Conservation (phyloP, 2,888 invertebrate genomes). For the Agyllia agylla region DNA sequence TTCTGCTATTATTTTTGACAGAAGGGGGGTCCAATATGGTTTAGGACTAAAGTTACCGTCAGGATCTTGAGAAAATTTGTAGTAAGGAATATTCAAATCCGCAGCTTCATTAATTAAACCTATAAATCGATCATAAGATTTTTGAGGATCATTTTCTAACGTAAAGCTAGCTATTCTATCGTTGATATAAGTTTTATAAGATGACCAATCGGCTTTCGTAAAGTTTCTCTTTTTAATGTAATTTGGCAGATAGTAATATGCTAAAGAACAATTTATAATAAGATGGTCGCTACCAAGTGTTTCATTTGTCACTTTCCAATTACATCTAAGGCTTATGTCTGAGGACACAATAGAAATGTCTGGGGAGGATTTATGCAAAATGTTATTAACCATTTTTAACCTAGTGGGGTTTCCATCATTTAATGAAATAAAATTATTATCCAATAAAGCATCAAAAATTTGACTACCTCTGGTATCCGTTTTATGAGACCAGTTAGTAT, state of each 20-base stretch:
- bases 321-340: not conserved
- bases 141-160: not conserved
- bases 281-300: not conserved
- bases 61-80: not conserved
- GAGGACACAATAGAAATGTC: not conserved
- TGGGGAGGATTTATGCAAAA: not conserved
- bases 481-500: not conserved
- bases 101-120: not conserved
- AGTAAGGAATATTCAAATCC: not conserved
- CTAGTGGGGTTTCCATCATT: not conserved
- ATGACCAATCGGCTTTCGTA: not conserved
- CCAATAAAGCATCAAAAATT: not conserved
- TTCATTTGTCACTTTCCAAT: not conserved
- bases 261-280: not conserved
- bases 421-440: not conserved
- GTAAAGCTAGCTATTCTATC: not conserved
- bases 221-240: not conserved
- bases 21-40: not conserved
- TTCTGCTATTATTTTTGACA: not conserved
- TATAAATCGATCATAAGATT: not conserved
- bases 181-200: not conserved
- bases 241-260: not conserved
- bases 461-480: not conserved
- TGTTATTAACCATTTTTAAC: not conserved
- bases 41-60: not conserved